Conservation (phyloP, 2,797 vertebrate species). For the Thalassophryne amazonica region DNA sequence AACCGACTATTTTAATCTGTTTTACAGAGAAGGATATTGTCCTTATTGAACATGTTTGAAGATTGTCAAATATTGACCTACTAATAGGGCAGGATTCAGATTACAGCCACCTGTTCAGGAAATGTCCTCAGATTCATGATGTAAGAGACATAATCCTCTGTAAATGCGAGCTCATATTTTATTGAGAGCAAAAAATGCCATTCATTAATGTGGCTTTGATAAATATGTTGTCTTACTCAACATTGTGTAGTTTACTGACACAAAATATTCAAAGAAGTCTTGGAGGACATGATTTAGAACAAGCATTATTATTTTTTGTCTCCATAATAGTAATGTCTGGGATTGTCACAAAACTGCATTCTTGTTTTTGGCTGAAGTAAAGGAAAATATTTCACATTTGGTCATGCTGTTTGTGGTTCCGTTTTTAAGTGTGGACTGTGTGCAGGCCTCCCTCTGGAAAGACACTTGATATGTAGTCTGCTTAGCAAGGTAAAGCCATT, state of each 20-base stretch:
- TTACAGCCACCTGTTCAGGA: constrained; percentile 15
- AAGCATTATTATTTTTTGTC: neutral
- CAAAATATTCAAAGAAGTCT: neutral
- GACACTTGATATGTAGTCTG: constrained; percentile 75
- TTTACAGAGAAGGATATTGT: neutral
- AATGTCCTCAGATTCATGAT: constrained; percentile 25
- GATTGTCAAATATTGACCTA: neutral
- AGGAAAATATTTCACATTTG: too few species aligned
- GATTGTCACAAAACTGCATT: neutral
- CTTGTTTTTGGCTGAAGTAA: too few species aligned
- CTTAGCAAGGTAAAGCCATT: constrained; percentile 70
- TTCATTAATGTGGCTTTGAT: constrained; percentile 20
- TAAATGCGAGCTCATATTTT: constrained; percentile 28
- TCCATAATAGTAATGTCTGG: neutral
- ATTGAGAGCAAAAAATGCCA: constrained; percentile 11
- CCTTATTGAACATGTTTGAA: neutral
- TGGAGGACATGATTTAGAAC: neutral
- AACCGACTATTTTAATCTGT: neutral
- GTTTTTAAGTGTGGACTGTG: neutral
- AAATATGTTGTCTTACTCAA: constrained; percentile 1
- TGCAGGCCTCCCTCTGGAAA: constrained; percentile 47
- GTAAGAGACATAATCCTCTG: constrained; percentile 24
- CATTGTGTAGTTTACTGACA: neutral
- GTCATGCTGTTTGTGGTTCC: neutral
- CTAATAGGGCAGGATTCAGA: neutral